phyloP scores from a whole-genome alignment of 2,113 vertebrate species.

The Paedocypris sp. region DNA sequence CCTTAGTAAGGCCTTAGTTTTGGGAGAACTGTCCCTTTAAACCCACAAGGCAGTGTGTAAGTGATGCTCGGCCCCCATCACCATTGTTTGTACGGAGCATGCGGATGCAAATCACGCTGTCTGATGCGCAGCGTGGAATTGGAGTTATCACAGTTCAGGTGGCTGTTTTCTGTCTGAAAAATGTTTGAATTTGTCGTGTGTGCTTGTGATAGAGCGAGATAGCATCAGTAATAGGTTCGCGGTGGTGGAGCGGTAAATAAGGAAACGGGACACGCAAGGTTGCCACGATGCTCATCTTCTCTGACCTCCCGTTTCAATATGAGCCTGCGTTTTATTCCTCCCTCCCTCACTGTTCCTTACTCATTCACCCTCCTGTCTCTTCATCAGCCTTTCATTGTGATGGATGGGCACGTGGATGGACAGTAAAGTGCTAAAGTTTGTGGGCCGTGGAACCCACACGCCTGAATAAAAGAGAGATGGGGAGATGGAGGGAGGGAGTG shows the following conservation, averaged over 20 bases:
- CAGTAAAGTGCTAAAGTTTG: slow-evolving; percentile 56
- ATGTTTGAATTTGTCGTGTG: background rate
- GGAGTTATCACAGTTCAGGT: background rate
- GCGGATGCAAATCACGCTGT: background rate
- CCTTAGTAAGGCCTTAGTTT: background rate
- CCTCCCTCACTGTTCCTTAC: background rate
- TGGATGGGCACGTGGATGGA: slow-evolving; percentile 44
- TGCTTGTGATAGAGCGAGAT: slow-evolving; percentile 28
- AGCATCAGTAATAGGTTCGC: slow-evolving; percentile 26
- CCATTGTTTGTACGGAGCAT: background rate
- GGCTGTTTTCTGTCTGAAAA: background rate
- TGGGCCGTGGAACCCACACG: slow-evolving; percentile 53
- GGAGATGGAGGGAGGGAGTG: slow-evolving; percentile 6
- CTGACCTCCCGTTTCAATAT: slow-evolving; percentile 56
- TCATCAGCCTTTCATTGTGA: slow-evolving; percentile 47
- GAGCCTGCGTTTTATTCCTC: background rate
- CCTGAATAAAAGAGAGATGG: slow-evolving; percentile 45
- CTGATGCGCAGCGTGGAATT: background rate
- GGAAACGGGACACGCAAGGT: slow-evolving; percentile 43
- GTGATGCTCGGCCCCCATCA: too few relatives aligned
- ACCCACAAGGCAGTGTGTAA: too few relatives aligned
- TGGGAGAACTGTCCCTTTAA: background rate
- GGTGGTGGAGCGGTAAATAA: slow-evolving; percentile 38
- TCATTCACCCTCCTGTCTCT: slow-evolving; percentile 30
- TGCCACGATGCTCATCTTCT: slow-evolving; percentile 48